Conservation (phyloP, 2,797 vertebrate genomes). For the Enteromius fasciolatus region DNA sequence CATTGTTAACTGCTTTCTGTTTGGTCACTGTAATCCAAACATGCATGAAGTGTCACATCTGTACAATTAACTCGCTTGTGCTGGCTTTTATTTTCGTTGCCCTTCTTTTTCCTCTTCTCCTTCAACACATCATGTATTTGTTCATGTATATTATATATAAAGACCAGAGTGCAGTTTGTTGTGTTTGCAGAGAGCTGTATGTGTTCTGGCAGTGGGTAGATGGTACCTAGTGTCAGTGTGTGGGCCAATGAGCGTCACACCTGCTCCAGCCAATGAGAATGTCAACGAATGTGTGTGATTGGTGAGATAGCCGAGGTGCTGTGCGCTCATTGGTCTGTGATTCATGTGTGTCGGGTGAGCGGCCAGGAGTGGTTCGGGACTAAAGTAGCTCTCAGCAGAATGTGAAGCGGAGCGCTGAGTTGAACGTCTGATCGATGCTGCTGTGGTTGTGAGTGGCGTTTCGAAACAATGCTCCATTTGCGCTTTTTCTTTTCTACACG, state of each 20-base stretch:
- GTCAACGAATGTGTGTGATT: slow-evolving; percentile 23
- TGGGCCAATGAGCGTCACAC: slow-evolving; percentile 10
- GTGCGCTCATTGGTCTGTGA: not conserved
- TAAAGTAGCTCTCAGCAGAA: slow-evolving; percentile 67
- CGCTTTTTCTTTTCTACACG: slow-evolving; percentile 64
- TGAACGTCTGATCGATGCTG: slow-evolving; percentile 79
- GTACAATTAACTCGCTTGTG: slow-evolving; percentile 81
- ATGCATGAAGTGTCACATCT: slow-evolving; percentile 88
- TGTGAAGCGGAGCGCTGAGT: slow-evolving; percentile 72
- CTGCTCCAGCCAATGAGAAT: slow-evolving; percentile 33
- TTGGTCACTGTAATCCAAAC: slow-evolving; percentile 84
- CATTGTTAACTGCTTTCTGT: slow-evolving; percentile 87
- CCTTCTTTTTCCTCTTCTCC: slow-evolving; percentile 27
- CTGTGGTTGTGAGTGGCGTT: slow-evolving; percentile 66
- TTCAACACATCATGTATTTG: slow-evolving; percentile 63
- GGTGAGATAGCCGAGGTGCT: slow-evolving; percentile 12
- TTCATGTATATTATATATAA: slow-evolving; percentile 73
- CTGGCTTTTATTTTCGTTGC: slow-evolving; percentile 72
- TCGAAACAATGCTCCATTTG: slow-evolving; percentile 19
- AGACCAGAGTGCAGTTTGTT: slow-evolving; percentile 76
- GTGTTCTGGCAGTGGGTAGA: slow-evolving; percentile 58
- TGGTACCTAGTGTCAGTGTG: slow-evolving; percentile 26
- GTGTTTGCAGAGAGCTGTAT: slow-evolving; percentile 69
- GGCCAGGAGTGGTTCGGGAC: slow-evolving; percentile 36
- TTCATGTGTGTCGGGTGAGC: slow-evolving; percentile 16